Evolutionary conservation across 2,113 vertebrate species (phyloP).

Genomic region (Psephotus haematonotus): DNA sequence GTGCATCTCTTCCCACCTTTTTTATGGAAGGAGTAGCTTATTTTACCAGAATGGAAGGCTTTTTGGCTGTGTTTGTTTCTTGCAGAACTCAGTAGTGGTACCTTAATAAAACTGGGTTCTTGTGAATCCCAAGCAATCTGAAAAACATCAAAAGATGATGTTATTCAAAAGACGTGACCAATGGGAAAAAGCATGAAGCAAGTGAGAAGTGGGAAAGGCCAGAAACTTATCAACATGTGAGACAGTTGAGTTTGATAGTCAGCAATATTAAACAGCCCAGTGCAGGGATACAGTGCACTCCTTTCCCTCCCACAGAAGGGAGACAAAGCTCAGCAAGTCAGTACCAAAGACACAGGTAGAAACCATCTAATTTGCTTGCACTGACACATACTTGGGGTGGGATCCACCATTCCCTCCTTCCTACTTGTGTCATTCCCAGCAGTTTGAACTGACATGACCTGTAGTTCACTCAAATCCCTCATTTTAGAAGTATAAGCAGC

Average conservation of each 20-base stretch:
- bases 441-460: background rate
- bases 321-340: background rate
- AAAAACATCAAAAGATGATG: background rate
- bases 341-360: background rate
- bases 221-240: background rate
- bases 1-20: background rate
- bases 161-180: background rate
- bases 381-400: background rate
- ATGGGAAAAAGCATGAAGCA: background rate
- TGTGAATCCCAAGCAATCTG: background rate
- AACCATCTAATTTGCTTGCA: background rate
- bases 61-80: background rate
- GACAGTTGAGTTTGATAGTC: background rate
- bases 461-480: background rate
- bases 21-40: background rate
- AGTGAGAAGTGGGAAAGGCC: background rate
- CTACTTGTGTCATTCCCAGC: background rate
- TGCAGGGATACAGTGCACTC: background rate
- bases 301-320: background rate
- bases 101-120: background rate
- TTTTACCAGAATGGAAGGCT: background rate
- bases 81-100: background rate
- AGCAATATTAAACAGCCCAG: background rate
- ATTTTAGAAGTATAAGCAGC: background rate
- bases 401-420: background rate